Evolutionary conservation across 2,797 vertebrate genomes (phyloP).

Genomic region (Lutjanus argentimaculatus): DNA sequence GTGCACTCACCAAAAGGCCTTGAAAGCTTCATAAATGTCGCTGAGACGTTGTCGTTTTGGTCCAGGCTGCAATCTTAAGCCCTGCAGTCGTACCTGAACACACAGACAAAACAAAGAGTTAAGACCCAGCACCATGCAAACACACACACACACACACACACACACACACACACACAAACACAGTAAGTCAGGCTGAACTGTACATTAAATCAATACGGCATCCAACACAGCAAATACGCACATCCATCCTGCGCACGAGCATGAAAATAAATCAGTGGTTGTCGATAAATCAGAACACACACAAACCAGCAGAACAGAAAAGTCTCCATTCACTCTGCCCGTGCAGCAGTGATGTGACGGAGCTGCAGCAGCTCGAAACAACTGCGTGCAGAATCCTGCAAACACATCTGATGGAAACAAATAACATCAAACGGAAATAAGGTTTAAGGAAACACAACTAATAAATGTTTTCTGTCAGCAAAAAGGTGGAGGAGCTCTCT

Average conservation of each 20-base stretch:
- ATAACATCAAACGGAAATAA: background rate
- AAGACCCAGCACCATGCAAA: background rate
- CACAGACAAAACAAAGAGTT: constrained; percentile 27
- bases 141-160: constrained; percentile 16
- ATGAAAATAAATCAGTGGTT: constrained; percentile 33
- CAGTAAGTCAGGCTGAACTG: constrained; percentile 13
- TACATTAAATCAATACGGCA: constrained; percentile 49
- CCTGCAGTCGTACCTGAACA: constrained; percentile 70
- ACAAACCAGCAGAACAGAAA: background rate
- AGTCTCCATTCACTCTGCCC: background rate
- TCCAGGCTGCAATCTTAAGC: constrained; percentile 65
- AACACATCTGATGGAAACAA: background rate
- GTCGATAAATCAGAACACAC: constrained; percentile 11
- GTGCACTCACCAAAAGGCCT: constrained; percentile 84
- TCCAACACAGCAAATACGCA: background rate
- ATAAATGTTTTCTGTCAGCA: background rate
- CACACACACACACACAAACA: background rate
- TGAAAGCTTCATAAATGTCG: constrained; percentile 86
- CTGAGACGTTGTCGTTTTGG: constrained; percentile 62
- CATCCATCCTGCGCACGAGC: constrained; percentile 2
- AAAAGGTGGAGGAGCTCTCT: background rate
- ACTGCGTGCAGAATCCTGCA: background rate
- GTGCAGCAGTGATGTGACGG: background rate
- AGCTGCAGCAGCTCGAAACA: background rate
- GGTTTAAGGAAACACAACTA: background rate